Evolutionary conservation across 2,113 vertebrate genomes (phyloP).

Genomic region (human (Homo sapiens)): GRCh38 chr2:127175001-127175500

Average conservation of each 20-base stretch:
- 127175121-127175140: not conserved
- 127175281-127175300: fast-evolving
- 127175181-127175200: fast-evolving
- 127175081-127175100: fast-evolving
- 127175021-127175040: fast-evolving
- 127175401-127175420: not conserved
- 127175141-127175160: fast-evolving
- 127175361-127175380: not conserved
- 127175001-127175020: not conserved
- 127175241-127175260: too few relatives aligned
- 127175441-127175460: not conserved
- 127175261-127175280: fast-evolving
- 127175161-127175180: not conserved
- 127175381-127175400: not conserved
- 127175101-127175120: not conserved
- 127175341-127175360: not conserved
- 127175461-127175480: not conserved
- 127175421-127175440: not conserved
- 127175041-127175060: fast-evolving
- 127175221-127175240: not conserved
- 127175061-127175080: fast-evolving
- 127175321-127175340: not conserved
- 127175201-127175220: too few relatives aligned
- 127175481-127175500: too few relatives aligned
- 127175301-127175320: not conserved